These are phyloP conservation scores for Chydorus sphaericus DNA, from an alignment of 2,888 invertebrate species.

Conservation along the genomic window DNA sequence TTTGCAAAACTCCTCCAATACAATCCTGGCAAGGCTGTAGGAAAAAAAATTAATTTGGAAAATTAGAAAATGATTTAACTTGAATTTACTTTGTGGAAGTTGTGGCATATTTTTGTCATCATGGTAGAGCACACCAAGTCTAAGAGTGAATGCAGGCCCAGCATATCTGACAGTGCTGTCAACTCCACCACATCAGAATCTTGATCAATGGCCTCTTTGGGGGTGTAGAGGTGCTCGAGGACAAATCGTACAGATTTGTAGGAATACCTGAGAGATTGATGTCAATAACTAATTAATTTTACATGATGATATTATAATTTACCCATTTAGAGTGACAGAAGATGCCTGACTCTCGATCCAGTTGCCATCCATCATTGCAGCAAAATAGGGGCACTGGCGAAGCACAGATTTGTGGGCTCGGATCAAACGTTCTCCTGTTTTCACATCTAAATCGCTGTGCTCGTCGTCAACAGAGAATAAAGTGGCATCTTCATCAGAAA, in stretches of 20 bases:
- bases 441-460: not conserved
- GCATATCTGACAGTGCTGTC: not conserved
- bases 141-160: not conserved
- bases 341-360: not conserved
- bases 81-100: constrained; percentile 2
- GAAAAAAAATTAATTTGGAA: not conserved
- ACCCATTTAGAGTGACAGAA: not conserved
- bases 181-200: not conserved
- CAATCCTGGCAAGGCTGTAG: not conserved
- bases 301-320: too few relatives aligned
- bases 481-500: not conserved
- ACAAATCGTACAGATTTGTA: not conserved
- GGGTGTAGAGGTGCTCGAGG: not conserved
- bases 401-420: not conserved
- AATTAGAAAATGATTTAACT: not conserved
- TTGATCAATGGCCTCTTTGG: not conserved
- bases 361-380: not conserved
- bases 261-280: not conserved
- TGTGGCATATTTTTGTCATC: not conserved
- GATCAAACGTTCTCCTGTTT: not conserved
- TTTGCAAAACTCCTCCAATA: not conserved
- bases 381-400: not conserved
- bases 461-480: not conserved
- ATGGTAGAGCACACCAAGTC: not conserved
- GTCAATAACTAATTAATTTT: not conserved